Evolutionary conservation across 2,888 invertebrate genomes (phyloP).

Genomic region (Drosophila trichaetosa): DNA sequence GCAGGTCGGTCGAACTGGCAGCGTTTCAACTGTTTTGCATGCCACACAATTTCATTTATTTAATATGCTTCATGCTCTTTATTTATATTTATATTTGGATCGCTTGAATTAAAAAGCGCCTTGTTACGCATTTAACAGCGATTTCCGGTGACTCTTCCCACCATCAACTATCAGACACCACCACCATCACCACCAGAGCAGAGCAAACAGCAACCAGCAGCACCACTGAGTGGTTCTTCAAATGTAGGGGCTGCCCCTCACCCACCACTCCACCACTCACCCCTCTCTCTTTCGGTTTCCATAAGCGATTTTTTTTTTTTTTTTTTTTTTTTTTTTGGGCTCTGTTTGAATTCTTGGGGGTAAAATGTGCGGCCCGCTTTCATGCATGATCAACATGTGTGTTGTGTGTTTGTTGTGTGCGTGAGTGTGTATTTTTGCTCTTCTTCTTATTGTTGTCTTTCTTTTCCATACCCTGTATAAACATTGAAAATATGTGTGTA

Average conservation of each 20-base stretch:
- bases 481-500: background rate
- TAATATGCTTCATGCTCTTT: slow-evolving; percentile 56
- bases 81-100: slow-evolving; percentile 69
- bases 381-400: slow-evolving; percentile 77
- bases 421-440: slow-evolving; percentile 16
- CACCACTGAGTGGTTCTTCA: slow-evolving; percentile 5
- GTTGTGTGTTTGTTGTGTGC: slow-evolving; percentile 28
- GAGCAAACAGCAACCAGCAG: background rate
- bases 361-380: slow-evolving; percentile 61
- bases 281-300: slow-evolving; percentile 26
- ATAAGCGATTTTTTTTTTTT: slow-evolving; percentile 16
- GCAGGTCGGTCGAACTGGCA: slow-evolving; percentile 40
- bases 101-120: slow-evolving; percentile 76
- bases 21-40: slow-evolving; percentile 70
- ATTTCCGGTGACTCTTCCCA: slow-evolving; percentile 64
- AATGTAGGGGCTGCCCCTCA: slow-evolving; percentile 1
- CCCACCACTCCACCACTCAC: background rate
- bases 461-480: slow-evolving; percentile 13
- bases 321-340: slow-evolving; percentile 12
- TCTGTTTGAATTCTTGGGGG: slow-evolving; percentile 41
- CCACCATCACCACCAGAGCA: background rate
- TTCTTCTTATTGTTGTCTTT: slow-evolving; percentile 22
- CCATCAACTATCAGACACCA: background rate
- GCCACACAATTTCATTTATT: slow-evolving; percentile 75
- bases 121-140: slow-evolving; percentile 79